These are phyloP conservation scores for Osmerus mordax DNA, from an alignment of 2,113 vertebrate species.

Conservation along the genomic window DNA sequence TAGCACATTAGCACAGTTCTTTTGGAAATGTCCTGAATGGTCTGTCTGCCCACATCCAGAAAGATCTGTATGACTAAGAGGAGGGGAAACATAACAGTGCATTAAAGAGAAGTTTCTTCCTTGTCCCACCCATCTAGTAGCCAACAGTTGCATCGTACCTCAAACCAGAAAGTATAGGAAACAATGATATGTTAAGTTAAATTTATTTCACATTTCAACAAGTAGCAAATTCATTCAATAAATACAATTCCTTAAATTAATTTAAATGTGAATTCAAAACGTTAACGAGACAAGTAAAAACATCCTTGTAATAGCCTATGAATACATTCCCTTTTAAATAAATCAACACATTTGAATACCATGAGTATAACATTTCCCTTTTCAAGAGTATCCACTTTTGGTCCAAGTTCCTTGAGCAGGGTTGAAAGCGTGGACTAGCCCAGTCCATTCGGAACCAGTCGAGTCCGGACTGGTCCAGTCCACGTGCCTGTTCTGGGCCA, in stretches of 20 bases:
- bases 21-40: too few species aligned
- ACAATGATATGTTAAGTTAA: slow-evolving; percentile 21
- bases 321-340: slow-evolving; percentile 58
- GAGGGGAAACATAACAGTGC: too few species aligned
- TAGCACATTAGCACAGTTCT: too few species aligned
- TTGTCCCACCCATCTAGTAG: too few species aligned
- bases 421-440: slow-evolving; percentile 29
- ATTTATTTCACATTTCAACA: slow-evolving; percentile 52
- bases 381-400: slow-evolving; percentile 38
- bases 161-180: too few species aligned
- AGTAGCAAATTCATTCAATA: slow-evolving; percentile 40
- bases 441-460: not conserved
- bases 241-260: slow-evolving; percentile 70
- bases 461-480: slow-evolving; percentile 28
- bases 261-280: slow-evolving; percentile 28
- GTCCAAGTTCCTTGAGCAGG: slow-evolving; percentile 28
- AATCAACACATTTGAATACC: slow-evolving; percentile 36
- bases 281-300: slow-evolving; percentile 36
- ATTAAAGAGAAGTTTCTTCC: too few species aligned
- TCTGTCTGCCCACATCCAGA: too few species aligned
- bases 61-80: too few species aligned
- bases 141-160: too few species aligned
- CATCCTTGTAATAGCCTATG: slow-evolving; percentile 43
- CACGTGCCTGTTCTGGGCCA: slow-evolving; percentile 8
- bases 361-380: slow-evolving; percentile 13